A percentile compares a stretch with the other conserved stretches of the same genome.
Evolutionary conservation across 2,113 vertebrate species (phyloP).

Genomic region (Irena cyanogastra): DNA sequence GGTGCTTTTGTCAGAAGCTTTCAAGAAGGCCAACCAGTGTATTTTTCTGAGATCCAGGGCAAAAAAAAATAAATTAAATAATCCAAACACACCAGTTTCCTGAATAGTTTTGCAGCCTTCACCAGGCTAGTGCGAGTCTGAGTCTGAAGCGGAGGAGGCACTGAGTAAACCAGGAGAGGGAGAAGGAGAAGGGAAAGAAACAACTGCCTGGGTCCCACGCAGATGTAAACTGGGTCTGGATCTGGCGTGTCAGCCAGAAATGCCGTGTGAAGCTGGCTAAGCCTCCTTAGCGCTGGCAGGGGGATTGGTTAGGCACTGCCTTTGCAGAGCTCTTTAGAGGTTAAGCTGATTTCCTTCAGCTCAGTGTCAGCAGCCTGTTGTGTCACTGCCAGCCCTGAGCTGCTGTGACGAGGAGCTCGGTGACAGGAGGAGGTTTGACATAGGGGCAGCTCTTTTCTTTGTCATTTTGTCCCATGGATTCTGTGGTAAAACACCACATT

Average conservation of each 20-base stretch:
- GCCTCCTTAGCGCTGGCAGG: neutral
- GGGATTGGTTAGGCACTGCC: neutral
- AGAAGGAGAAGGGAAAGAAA: neutral
- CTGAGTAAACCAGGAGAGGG: neutral
- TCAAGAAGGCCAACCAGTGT: neutral
- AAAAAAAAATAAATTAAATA: neutral
- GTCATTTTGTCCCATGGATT: neutral
- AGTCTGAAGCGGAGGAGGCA: neutral
- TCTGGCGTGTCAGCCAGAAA: neutral
- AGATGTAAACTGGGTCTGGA: neutral
- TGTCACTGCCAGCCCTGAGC: neutral
- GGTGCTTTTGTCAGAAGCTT: neutral
- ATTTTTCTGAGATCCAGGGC: neutral
- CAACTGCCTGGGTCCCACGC: neutral
- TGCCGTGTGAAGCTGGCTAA: neutral
- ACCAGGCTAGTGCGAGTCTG: neutral
- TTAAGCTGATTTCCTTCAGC: conserved; percentile 35
- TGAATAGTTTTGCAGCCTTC: neutral
- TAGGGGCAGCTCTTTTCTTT: neutral
- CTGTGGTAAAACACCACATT: neutral
- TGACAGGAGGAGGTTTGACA: neutral
- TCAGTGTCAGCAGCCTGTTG: neutral
- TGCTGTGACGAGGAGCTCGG: neutral
- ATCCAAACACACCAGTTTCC: neutral
- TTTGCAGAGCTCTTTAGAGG: conserved; percentile 1